A percentile compares a stretch with the other conserved stretches of the same genome.
These are phyloP conservation scores for Argyrosomus regius DNA, from an alignment of 2,797 vertebrate genomes.

Conservation along the genomic window DNA sequence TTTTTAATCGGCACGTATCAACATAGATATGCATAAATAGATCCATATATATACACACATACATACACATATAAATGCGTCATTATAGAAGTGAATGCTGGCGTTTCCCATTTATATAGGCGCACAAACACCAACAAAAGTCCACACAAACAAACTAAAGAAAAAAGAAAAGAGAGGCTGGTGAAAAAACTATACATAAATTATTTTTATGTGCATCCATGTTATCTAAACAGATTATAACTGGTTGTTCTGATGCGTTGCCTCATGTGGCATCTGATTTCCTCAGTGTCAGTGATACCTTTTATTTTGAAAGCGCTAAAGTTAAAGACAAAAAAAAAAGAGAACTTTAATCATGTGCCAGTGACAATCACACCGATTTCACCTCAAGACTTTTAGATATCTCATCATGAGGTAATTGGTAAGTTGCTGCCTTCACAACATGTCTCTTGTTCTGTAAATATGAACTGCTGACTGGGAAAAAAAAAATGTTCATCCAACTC, in stretches of 20 bases:
- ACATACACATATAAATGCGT: neutral
- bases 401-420: neutral
- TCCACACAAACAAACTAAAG: neutral
- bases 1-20: neutral
- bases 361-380: conserved; percentile 8
- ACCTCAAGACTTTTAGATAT: neutral
- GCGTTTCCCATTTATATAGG: neutral
- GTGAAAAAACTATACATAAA: no score
- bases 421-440: conserved; percentile 14
- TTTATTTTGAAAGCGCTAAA: conserved; percentile 9
- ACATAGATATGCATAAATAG: neutral
- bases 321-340: neutral
- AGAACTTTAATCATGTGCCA: neutral
- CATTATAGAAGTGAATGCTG: neutral
- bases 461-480: conserved; percentile 26
- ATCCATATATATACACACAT: neutral
- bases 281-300: neutral
- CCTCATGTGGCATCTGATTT: neutral
- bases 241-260: neutral
- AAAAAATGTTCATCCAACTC: conserved; percentile 5
- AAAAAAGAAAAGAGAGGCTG: no score
- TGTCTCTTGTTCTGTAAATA: conserved; percentile 39
- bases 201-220: no score
- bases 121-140: neutral
- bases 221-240: no score